Evolutionary conservation across 2,888 invertebrate genomes (phyloP).

Genomic region (Lampropteryx suffumata): DNA sequence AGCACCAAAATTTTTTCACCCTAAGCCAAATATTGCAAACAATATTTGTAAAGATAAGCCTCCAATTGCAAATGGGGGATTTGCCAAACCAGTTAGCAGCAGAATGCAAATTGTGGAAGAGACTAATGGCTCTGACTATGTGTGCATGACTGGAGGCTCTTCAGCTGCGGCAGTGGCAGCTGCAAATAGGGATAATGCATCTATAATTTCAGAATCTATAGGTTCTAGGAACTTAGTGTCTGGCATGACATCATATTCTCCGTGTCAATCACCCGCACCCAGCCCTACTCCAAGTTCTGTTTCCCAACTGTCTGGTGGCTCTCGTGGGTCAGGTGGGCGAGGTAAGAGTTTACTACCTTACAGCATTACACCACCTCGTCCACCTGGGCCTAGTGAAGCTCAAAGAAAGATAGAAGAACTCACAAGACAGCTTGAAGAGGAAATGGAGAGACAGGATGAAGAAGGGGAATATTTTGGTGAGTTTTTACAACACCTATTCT

Average conservation of each 20-base stretch:
- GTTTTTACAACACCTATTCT: constrained; percentile 31
- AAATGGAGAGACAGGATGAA: constrained; percentile 97
- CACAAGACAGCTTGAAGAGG: constrained; percentile 95
- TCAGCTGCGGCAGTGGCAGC: constrained; percentile 73
- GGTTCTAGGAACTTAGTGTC: constrained; percentile 69
- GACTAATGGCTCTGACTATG: constrained; percentile 91
- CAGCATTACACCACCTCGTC: constrained; percentile 93
- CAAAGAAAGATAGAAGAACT: constrained; percentile 96
- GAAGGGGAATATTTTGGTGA: constrained; percentile 98
- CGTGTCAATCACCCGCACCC: constrained; percentile 82
- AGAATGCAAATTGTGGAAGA: constrained; percentile 85
- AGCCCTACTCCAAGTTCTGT: constrained; percentile 85
- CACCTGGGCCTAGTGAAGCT: constrained; percentile 95
- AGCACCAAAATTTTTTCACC: constrained; percentile 82
- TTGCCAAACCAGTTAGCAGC: constrained; percentile 54
- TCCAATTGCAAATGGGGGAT: constrained; percentile 60
- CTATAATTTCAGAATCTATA: constrained; percentile 64
- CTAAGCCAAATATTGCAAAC: constrained; percentile 83
- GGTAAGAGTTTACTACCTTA: constrained; percentile 90
- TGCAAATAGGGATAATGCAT: constrained; percentile 71
- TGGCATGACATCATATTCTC: constrained; percentile 76
- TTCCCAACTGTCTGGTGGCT: constrained; percentile 84
- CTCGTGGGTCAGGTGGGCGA: constrained; percentile 79
- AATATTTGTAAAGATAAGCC: constrained; percentile 70
- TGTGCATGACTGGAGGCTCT: constrained; percentile 91